Evolutionary conservation across 2,113 vertebrate species (phyloP).

Genomic region (Pachycephala philippinensis): DNA sequence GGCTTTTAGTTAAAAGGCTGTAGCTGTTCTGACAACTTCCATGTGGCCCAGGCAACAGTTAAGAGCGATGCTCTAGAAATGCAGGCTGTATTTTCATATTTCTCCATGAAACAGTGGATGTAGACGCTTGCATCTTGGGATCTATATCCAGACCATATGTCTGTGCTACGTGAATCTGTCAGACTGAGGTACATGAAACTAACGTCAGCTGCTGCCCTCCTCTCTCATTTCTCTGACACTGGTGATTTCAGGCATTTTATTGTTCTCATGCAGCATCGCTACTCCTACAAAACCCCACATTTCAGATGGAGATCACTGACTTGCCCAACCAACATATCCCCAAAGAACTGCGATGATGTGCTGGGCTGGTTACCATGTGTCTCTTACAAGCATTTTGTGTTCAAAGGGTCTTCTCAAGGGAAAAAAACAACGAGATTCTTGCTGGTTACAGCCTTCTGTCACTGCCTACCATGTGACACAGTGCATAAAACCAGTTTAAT

Average conservation of each 20-base stretch:
- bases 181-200: neutral
- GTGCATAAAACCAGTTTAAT: neutral
- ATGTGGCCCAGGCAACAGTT: neutral
- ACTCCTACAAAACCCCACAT: neutral
- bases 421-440: neutral
- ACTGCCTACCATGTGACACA: neutral
- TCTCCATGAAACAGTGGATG: neutral
- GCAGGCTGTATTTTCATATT: neutral
- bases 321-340: neutral
- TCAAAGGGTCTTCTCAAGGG: neutral
- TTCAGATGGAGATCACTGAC: neutral
- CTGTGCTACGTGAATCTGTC: neutral
- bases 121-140: neutral
- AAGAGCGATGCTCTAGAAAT: neutral
- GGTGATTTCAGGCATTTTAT: neutral
- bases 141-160: neutral
- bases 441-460: constrained; percentile 7
- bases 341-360: neutral
- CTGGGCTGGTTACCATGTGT: neutral
- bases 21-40: constrained; percentile 3
- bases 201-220: neutral
- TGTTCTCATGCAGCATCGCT: neutral
- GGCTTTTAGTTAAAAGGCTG: neutral
- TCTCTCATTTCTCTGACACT: neutral
- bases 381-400: neutral